Evolutionary conservation across 2,888 invertebrate genomes (phyloP).

Genomic region (Scaptomyza flava): DNA sequence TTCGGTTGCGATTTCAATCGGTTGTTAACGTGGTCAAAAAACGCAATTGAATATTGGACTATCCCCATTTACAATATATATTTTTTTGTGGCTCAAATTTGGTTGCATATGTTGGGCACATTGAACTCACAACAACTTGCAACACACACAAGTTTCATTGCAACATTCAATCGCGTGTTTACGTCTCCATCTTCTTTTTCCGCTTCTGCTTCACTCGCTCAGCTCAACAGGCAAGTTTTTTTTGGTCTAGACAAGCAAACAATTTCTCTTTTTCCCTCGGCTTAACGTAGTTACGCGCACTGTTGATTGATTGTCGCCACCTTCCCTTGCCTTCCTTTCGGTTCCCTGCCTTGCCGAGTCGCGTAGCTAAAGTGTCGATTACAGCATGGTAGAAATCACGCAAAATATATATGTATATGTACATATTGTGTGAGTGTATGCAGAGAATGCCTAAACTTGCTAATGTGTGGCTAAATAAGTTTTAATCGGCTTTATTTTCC

Average conservation of each 20-base stretch:
- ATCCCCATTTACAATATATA: too few relatives aligned
- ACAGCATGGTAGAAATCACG: background rate
- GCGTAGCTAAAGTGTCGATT: background rate
- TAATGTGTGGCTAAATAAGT: too few relatives aligned
- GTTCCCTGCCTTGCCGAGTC: background rate
- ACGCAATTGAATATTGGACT: too few relatives aligned
- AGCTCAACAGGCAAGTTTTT: background rate
- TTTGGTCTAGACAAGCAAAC: slow-evolving; percentile 16
- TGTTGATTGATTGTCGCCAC: slow-evolving; percentile 34
- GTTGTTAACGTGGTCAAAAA: background rate
- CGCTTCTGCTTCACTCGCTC: background rate
- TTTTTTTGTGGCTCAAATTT: too few relatives aligned
- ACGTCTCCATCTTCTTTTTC: background rate
- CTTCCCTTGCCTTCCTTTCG: background rate
- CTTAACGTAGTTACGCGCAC: slow-evolving; percentile 6
- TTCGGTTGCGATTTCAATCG: background rate
- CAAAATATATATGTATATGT: too few relatives aligned
- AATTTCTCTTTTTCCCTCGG: background rate
- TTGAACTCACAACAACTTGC: background rate
- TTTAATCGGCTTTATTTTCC: too few relatives aligned
- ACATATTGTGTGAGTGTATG: too few relatives aligned
- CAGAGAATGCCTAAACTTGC: too few relatives aligned
- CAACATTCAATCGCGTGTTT: background rate
- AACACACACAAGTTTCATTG: background rate
- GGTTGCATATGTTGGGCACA: background rate